These are phyloP conservation scores for Orthosia gothica DNA, from an alignment of 2,888 invertebrate genomes.

Conservation along the genomic window DNA sequence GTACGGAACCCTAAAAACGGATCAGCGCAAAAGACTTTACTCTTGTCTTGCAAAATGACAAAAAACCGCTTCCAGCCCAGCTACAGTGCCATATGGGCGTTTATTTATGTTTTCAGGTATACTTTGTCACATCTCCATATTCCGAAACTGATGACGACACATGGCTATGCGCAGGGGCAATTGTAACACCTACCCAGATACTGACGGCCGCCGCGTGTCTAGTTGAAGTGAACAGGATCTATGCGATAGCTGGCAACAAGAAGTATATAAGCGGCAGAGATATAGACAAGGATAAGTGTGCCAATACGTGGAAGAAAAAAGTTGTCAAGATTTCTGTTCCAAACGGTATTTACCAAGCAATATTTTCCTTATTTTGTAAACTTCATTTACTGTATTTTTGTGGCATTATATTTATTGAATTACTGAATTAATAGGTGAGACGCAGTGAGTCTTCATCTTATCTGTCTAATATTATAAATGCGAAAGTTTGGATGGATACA, in stretches of 20 bases:
- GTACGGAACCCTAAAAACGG: no score
- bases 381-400: background rate
- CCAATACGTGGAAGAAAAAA: constrained; percentile 45
- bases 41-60: no score
- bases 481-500: no score
- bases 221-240: constrained; percentile 37
- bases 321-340: constrained; percentile 52
- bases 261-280: constrained; percentile 37
- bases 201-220: constrained; percentile 55
- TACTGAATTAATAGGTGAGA: no score
- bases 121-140: constrained; percentile 55
- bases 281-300: constrained; percentile 41
- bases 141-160: constrained; percentile 24
- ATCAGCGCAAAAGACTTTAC: no score
- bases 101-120: constrained; percentile 50
- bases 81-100: background rate
- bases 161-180: constrained; percentile 55
- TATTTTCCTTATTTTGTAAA: no score
- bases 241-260: constrained; percentile 56
- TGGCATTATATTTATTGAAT: no score
- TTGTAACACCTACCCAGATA: constrained; percentile 43
- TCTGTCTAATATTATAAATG: no score
- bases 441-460: no score
- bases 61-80: background rate
- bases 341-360: constrained; percentile 30